phyloP scores from a whole-genome alignment of 1,140 invertebrate genomes.

The Archivesica marissinica region DNA sequence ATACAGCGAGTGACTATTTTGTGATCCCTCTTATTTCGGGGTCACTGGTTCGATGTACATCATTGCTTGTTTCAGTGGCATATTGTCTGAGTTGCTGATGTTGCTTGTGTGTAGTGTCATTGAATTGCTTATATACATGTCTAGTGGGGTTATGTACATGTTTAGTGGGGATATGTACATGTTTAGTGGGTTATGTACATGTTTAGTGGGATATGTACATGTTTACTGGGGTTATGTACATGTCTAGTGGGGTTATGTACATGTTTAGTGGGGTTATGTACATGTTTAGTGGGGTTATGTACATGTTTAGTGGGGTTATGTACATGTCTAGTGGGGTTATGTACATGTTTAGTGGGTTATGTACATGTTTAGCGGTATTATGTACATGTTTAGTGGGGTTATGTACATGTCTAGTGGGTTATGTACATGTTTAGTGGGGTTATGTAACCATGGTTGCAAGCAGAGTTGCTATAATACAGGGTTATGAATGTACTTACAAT shows the following conservation, averaged over 20 bases:
- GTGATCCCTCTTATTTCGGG: too few relatives aligned
- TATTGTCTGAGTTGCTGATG: too few relatives aligned
- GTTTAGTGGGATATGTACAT: neutral
- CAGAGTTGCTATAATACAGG: too few relatives aligned
- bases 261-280: neutral
- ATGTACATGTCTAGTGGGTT: neutral
- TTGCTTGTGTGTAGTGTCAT: too few relatives aligned
- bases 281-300: neutral
- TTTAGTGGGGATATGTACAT: neutral
- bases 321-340: neutral
- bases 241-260: neutral
- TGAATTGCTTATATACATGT: neutral
- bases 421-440: neutral
- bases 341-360: neutral
- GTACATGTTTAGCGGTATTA: neutral
- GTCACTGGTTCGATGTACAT: too few relatives aligned
- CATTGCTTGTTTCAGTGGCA: too few relatives aligned
- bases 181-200: neutral
- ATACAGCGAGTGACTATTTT: too few relatives aligned
- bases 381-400: conserved; percentile 3
- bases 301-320: neutral
- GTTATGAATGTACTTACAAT: too few relatives aligned
- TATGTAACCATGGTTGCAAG: too few relatives aligned
- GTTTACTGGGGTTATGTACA: conserved; percentile 4
- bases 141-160: neutral